Base-by-base conservation (phyloP, 1,140 invertebrate species). In the Aethina tumida region DNA sequence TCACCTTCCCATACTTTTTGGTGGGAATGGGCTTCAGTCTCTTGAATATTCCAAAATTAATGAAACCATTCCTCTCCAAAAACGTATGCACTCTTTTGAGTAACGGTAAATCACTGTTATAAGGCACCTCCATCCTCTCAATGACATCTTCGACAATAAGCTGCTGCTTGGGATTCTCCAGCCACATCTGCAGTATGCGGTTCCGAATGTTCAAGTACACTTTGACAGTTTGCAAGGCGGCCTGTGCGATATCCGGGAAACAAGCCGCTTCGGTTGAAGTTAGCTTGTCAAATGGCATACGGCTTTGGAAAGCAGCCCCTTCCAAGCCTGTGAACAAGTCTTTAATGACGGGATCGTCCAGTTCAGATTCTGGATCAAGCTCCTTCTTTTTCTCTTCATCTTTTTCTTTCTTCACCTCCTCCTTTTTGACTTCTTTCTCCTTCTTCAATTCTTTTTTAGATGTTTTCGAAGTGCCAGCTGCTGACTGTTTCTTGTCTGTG, bases 31-130 rank as follows among this genome's bases (percentile, higher is more conserved):
- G 72, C 56, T 85, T 87, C 2, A 89, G 56, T 33, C 88, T 69
- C 62, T 95, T 92, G 60, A 92, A 98, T 14, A 97, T 81, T 1
- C 96, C 96, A 75, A 94, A 99, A 67, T 99, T 99, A 30, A 99
- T 97, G 52, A 90, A 95, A 5, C 95, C 93, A 67, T 97, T 90
- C 39, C 96, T 72, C 56, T 98, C 89, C 5, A 99, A 67, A 63
- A 91, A 99, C 1, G 85, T 81, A 69, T 94, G 90, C 32, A 94
- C 76, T 49, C 93, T 71, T 53, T 78, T 73, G 3, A 96, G 74
- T 1, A 98, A 62, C 5, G 77, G 73, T 2, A 50, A 35, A 67
- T 97, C 90, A 63, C 85, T 92, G 61, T 96, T 94, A 53, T 90
- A 97, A 1, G 90, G 89, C 9, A 84, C 67, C 64, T 95, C 91